Conservation (phyloP, 2,797 vertebrate species). For the Leptatherina wallacei region DNA sequence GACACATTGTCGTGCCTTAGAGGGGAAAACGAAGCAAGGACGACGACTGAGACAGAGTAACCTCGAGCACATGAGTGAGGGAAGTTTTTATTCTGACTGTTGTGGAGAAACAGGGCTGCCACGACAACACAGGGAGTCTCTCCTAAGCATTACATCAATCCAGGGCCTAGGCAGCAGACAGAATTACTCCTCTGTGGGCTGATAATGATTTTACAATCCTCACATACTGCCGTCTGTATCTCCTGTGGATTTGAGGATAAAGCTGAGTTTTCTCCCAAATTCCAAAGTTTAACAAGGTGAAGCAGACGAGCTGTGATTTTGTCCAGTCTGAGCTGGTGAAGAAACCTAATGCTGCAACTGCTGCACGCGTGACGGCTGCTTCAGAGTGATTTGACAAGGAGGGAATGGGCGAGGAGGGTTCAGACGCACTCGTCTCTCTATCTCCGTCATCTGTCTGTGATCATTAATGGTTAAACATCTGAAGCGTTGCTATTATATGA, state of each 20-base stretch:
- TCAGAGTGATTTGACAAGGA: constrained; percentile 51
- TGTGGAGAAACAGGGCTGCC: constrained; percentile 44
- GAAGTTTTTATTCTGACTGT: constrained; percentile 61
- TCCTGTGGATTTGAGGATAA: constrained; percentile 62
- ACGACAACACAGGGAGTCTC: constrained; percentile 51
- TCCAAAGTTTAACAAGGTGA: constrained; percentile 70
- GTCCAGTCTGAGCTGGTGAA: constrained; percentile 24
- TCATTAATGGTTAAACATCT: constrained; percentile 79
- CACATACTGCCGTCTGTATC: constrained; percentile 52
- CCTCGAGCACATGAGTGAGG: constrained; percentile 48
- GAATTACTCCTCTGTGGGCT: constrained; percentile 56
- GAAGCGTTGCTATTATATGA: constrained; percentile 76
- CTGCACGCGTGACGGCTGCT: constrained; percentile 37
- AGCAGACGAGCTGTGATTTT: constrained; percentile 26
- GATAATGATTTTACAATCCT: constrained; percentile 66
- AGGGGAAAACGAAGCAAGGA: constrained; percentile 27
- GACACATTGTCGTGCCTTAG: constrained; percentile 75
- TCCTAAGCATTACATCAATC: constrained; percentile 67
- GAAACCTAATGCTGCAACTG: constrained; percentile 15
- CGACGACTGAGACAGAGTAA: constrained; percentile 51
- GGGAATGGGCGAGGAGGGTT: constrained; percentile 43
- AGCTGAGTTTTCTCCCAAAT: constrained; percentile 50
- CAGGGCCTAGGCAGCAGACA: constrained; percentile 53
- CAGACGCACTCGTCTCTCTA: constrained; percentile 56
- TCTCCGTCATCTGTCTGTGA: constrained; percentile 74